A percentile compares a stretch with the other conserved stretches of the same genome.
phyloP scores from a whole-genome alignment of 2,113 vertebrate species.

The Strigops habroptila region DNA sequence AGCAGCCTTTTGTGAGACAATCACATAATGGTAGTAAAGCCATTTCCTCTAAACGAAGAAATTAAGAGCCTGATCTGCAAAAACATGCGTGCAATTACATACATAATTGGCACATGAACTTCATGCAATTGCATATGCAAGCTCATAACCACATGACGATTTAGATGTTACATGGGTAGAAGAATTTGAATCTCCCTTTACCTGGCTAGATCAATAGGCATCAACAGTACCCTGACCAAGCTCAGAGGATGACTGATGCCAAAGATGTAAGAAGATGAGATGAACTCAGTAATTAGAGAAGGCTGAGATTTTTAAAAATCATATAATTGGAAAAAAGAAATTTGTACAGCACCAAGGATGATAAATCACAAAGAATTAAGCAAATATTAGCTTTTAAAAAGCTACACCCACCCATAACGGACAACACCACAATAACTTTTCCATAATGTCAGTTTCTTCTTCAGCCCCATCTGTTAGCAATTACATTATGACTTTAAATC shows the following conservation, averaged over 20 bases:
- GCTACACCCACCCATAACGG: neutral
- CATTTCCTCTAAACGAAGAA: neutral
- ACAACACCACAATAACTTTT: neutral
- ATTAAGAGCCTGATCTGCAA: neutral
- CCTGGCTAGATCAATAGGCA: neutral
- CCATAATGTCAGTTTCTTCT: neutral
- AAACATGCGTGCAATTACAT: neutral
- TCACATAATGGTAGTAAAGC: neutral
- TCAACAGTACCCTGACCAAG: neutral
- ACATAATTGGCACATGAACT: neutral
- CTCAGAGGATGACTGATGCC: neutral
- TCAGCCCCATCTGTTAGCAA: neutral
- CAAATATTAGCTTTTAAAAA: neutral
- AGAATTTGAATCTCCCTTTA: neutral
- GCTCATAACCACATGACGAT: neutral
- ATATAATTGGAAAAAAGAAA: neutral
- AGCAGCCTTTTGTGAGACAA: neutral
- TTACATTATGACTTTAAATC: neutral
- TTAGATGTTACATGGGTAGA: neutral
- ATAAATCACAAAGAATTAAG: neutral
- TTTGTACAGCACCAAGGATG: neutral
- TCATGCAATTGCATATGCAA: neutral
- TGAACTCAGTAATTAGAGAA: neutral
- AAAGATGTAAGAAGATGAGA: neutral
- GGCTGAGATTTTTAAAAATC: neutral